Conservation (phyloP, 2,888 invertebrate species). For the Resseliella maxima region DNA sequence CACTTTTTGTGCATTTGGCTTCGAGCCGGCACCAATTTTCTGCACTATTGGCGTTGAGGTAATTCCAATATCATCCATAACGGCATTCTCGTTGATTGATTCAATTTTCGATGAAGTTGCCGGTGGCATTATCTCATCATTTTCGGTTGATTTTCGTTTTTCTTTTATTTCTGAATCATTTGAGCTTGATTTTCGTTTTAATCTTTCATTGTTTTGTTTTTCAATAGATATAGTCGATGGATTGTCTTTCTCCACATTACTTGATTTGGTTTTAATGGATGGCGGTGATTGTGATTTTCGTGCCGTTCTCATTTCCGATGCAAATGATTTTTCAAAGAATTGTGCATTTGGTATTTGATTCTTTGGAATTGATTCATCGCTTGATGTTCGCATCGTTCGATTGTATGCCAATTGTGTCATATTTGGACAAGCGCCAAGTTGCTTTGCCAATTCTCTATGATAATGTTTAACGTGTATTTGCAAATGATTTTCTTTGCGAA, state of each 20-base stretch:
- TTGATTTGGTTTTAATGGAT: conserved; percentile 10
- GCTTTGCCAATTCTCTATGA: conserved; percentile 74
- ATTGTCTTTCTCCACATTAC: neutral
- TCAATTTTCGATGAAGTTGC: neutral
- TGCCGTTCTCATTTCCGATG: conserved; percentile 65
- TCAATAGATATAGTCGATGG: neutral
- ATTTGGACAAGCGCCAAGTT: conserved; percentile 84
- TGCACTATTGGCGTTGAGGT: neutral
- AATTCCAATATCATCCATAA: neutral
- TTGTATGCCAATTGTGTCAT: conserved; percentile 88
- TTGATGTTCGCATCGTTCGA: conserved; percentile 75
- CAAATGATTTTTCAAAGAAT: conserved; percentile 67
- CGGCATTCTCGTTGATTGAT: neutral
- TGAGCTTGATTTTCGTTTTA: neutral
- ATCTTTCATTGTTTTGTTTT: neutral
- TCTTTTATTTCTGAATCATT: neutral
- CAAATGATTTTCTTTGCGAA: conserved; percentile 88
- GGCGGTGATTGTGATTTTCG: conserved; percentile 58
- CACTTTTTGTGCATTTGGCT: neutral
- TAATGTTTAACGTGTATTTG: conserved; percentile 96
- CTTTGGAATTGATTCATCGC: conserved; percentile 67
- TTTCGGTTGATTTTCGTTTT: conserved; percentile 49
- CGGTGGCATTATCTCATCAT: neutral
- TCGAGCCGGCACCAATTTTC: neutral
- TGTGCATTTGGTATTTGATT: conserved; percentile 67